Percentiles rank a stretch among this genome's conserved stretches.
Conservation (phyloP, 1,140 invertebrate genomes). For the Eumaeus atala region DNA sequence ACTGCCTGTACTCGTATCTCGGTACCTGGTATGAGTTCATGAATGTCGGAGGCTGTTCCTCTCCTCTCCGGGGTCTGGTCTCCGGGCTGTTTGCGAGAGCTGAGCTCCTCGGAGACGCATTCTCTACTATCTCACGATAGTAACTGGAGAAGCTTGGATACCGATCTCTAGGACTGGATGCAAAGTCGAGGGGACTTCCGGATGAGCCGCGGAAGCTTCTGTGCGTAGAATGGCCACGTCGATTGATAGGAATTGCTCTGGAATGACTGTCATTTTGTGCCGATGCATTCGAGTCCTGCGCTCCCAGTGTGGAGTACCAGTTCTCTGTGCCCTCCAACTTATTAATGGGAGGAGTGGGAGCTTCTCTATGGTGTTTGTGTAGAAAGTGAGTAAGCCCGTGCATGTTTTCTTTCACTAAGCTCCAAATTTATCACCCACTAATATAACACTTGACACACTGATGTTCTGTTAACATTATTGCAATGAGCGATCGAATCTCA, state of each 20-base stretch:
- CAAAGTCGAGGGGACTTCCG: conserved; percentile 44
- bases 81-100: conserved; percentile 38
- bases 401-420: conserved; percentile 36
- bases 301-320: conserved; percentile 45
- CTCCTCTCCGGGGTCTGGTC: conserved; percentile 34
- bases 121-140: conserved; percentile 52
- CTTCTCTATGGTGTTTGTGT: conserved; percentile 50
- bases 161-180: conserved; percentile 54
- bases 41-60: conserved; percentile 42
- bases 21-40: conserved; percentile 42
- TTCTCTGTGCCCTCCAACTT: conserved; percentile 45
- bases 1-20: conserved; percentile 50
- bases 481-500: too few relatives aligned
- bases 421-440: neutral
- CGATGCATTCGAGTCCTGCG: conserved; percentile 36
- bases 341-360: conserved; percentile 42
- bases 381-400: conserved; percentile 53
- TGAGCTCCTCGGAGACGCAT: conserved; percentile 24
- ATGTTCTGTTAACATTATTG: neutral
- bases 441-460: neutral
- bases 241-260: conserved; percentile 46
- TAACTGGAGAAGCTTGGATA: conserved; percentile 55
- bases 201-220: conserved; percentile 38
- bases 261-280: conserved; percentile 27
- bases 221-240: conserved; percentile 37